Percentiles rank a stretch among this genome's conserved stretches.
Evolutionary conservation across 1,140 invertebrate species (phyloP).

Genomic region (Pseudomyrmex dendroicus): DNA sequence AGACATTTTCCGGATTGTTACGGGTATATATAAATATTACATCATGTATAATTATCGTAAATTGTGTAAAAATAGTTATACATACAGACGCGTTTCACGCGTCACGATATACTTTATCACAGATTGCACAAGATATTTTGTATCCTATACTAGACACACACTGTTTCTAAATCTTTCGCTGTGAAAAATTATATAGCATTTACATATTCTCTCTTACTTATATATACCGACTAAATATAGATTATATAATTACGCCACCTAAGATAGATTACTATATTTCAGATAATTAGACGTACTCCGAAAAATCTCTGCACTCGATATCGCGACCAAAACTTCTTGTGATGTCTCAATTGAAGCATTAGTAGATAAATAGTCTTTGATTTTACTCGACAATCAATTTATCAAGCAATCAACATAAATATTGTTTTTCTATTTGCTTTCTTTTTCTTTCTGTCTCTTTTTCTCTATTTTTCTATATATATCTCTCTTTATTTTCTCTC

Average conservation of each 20-base stretch:
- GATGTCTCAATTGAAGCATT: conserved; percentile 47
- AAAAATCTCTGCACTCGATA: conserved; percentile 26
- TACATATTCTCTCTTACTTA: neutral
- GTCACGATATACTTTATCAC: conserved; percentile 61
- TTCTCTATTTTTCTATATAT: neutral
- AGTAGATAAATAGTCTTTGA: conserved; percentile 38
- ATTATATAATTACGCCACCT: neutral
- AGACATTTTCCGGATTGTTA: conserved; percentile 58
- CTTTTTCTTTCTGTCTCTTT: neutral
- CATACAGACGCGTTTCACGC: conserved; percentile 33
- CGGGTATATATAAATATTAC: conserved; percentile 29
- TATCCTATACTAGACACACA: conserved; percentile 68
- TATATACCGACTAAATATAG: conserved; percentile 28
- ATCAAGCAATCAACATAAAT: conserved; percentile 11
- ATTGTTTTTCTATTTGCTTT: conserved; percentile 37
- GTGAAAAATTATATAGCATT: conserved; percentile 48
- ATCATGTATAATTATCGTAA: conserved; percentile 55
- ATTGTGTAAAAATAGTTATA: conserved; percentile 53
- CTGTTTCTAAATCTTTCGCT: conserved; percentile 69
- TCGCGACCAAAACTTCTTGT: conserved; percentile 51
- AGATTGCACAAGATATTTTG: conserved; percentile 74
- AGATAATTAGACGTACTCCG: conserved; percentile 43
- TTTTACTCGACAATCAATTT: conserved; percentile 67
- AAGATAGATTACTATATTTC: conserved; percentile 49
- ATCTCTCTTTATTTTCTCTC: neutral